A percentile compares a stretch with the other conserved stretches of the same genome.
These are phyloP conservation scores for Chelmon rostratus DNA, from an alignment of 2,797 vertebrate species.

Conservation along the genomic window DNA sequence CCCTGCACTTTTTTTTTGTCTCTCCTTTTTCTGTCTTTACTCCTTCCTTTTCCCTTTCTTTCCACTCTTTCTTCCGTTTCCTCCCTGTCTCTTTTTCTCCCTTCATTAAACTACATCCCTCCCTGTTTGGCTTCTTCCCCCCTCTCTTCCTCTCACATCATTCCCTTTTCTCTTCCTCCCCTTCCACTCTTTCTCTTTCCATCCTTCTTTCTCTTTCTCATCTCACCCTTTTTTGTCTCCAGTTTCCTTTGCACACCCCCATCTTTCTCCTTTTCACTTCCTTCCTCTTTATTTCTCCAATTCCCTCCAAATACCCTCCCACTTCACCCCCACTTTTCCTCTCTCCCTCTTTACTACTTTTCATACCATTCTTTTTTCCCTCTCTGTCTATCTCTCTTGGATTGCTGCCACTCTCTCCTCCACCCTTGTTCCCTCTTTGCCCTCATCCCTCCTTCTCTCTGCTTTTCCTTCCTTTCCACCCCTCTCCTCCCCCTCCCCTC, in stretches of 20 bases:
- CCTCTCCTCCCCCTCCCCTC: slow-evolving; percentile 1
- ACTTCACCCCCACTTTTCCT: too few relatives aligned
- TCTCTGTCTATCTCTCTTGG: background rate
- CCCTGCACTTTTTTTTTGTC: background rate
- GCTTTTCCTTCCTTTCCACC: background rate
- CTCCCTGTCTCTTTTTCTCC: background rate
- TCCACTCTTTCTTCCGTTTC: too few relatives aligned
- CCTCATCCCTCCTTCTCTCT: too few relatives aligned
- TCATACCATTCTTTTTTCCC: background rate
- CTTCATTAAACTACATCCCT: background rate
- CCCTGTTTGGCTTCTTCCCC: background rate
- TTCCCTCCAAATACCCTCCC: background rate
- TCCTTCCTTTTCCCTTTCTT: background rate
- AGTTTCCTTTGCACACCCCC: background rate
- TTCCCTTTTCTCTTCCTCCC: too few relatives aligned
- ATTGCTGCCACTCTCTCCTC: background rate
- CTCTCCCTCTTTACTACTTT: background rate
- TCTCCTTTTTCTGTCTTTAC: background rate
- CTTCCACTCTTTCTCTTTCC: background rate
- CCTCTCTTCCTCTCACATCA: background rate
- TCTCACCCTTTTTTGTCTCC: background rate
- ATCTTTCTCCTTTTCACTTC: background rate
- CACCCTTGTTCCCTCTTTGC: background rate
- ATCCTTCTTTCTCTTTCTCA: background rate
- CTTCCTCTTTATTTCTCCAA: background rate